Evolutionary conservation across 2,888 invertebrate species (phyloP).

Genomic region (Lymantria dispar): DNA sequence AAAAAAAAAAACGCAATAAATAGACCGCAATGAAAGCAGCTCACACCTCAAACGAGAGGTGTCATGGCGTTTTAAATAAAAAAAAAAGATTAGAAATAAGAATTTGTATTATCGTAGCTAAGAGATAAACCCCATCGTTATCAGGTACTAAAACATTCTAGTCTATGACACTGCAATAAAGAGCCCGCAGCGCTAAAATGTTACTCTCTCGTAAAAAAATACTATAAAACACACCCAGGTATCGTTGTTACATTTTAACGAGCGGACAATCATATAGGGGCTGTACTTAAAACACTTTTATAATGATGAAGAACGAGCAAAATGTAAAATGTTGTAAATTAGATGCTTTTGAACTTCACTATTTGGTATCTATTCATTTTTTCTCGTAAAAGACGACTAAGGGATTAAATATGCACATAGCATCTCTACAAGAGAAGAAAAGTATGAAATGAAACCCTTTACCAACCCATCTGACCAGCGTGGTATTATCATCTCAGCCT

Average conservation of each 20-base stretch:
- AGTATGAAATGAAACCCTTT: too few species aligned
- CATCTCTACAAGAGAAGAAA: too few species aligned
- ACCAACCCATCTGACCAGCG: too few species aligned
- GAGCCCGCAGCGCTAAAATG: slow-evolving; percentile 81
- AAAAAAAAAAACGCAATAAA: neutral
- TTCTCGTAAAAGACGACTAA: too few species aligned
- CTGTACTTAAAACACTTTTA: slow-evolving; percentile 52
- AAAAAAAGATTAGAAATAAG: slow-evolving; percentile 39
- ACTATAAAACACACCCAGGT: slow-evolving; percentile 73
- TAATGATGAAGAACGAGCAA: slow-evolving; percentile 55
- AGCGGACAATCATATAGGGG: slow-evolving; percentile 76
- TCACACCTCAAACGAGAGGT: slow-evolving; percentile 9
- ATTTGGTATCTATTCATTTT: too few species aligned
- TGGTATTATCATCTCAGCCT: too few species aligned
- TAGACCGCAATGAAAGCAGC: neutral
- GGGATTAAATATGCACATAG: too few species aligned
- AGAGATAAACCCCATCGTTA: slow-evolving; percentile 65
- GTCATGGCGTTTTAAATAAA: slow-evolving; percentile 17
- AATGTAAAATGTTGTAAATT: slow-evolving; percentile 28
- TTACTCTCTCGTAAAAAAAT: slow-evolving; percentile 71
- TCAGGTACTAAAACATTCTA: slow-evolving; percentile 74
- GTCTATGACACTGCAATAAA: slow-evolving; percentile 77
- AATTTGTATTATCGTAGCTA: slow-evolving; percentile 28
- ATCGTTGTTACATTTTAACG: slow-evolving; percentile 74
- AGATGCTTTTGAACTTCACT: neutral